Percentiles rank a stretch among this genome's conserved stretches.
These are phyloP conservation scores for Drosophila borealis DNA, from an alignment of 2,888 invertebrate species.

Conservation along the genomic window DNA sequence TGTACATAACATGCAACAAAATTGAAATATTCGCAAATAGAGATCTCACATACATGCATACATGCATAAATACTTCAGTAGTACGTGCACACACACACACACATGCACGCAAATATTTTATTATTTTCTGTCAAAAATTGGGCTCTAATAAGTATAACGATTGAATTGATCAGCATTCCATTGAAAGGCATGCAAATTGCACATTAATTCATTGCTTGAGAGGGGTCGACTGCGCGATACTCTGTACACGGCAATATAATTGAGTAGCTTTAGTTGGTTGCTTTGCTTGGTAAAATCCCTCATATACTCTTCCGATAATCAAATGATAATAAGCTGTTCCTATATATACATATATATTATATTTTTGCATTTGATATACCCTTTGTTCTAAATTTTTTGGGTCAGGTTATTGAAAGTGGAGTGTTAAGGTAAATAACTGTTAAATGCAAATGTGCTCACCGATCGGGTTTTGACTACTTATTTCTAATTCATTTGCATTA, in stretches of 20 bases:
- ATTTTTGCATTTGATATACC: background rate
- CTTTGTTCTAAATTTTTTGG: background rate
- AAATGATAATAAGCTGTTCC: too few species aligned
- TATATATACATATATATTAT: too few species aligned
- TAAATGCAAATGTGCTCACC: conserved; percentile 51
- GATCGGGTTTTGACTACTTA: conserved; percentile 44
- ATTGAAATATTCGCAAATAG: conserved; percentile 22
- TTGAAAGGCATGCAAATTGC: conserved; percentile 32
- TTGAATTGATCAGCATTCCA: conserved; percentile 44
- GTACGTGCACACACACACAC: background rate
- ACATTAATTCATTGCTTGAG: background rate
- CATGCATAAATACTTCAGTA: background rate
- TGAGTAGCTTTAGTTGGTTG: too few species aligned
- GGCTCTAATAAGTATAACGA: conserved; percentile 28
- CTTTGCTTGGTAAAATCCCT: too few species aligned
- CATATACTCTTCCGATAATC: too few species aligned
- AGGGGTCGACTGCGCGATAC: background rate
- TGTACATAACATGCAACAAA: conserved; percentile 7
- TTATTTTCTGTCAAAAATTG: conserved; percentile 46
- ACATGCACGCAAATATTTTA: conserved; percentile 4
- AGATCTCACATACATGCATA: background rate
- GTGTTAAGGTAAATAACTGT: conserved; percentile 36
- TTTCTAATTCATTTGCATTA: conserved; percentile 26
- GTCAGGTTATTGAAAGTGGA: conserved; percentile 13
- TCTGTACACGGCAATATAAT: background rate